phyloP scores from a whole-genome alignment of 2,888 invertebrate species.

The Lymantria dispar region DNA sequence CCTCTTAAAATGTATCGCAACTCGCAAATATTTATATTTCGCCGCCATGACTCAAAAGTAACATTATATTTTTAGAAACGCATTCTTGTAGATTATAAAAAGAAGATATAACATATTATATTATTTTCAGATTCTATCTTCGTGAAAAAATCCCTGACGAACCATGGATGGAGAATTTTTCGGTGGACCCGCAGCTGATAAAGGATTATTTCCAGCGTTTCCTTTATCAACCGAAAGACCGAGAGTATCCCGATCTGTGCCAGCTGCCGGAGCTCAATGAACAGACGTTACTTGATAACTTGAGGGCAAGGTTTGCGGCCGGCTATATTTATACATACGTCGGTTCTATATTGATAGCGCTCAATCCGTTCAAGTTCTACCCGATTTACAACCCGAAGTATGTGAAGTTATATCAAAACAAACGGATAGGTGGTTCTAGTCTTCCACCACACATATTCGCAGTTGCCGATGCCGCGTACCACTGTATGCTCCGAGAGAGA shows the following conservation, averaged over 20 bases:
- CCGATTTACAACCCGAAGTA: constrained; percentile 99
- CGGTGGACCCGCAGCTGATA: constrained; percentile 95
- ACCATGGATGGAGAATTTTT: constrained; percentile 93
- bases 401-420: constrained; percentile 96
- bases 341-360: constrained; percentile 96
- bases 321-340: constrained; percentile 98
- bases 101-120: constrained; percentile 4
- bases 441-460: constrained; percentile 98
- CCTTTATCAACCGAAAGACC: constrained; percentile 94
- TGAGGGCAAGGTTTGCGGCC: constrained; percentile 92
- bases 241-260: constrained; percentile 97
- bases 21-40: constrained; percentile 52
- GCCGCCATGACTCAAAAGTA: constrained; percentile 67
- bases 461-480: constrained; percentile 96
- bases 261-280: constrained; percentile 97
- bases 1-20: constrained; percentile 47
- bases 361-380: constrained; percentile 97
- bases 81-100: constrained; percentile 11
- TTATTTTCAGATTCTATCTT: constrained; percentile 88
- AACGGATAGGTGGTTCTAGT: constrained; percentile 94
- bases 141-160: constrained; percentile 93
- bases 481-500: constrained; percentile 95
- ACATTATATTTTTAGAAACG: constrained; percentile 41
- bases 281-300: constrained; percentile 94
- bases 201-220: constrained; percentile 96